Conservation (phyloP, 1,140 invertebrate species). For the Drosophila lowei region DNA sequence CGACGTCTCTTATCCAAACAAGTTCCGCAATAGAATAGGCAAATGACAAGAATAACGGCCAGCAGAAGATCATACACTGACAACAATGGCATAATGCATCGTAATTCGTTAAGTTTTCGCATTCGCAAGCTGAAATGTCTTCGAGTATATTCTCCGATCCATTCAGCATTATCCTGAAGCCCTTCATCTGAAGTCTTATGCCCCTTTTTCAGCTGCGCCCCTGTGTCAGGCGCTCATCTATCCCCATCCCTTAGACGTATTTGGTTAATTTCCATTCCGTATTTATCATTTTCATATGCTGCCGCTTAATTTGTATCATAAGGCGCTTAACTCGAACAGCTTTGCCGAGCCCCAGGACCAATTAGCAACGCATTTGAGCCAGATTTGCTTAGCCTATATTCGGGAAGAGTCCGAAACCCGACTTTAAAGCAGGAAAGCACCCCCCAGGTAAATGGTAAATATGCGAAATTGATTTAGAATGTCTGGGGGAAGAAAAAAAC, state of each 20-base stretch:
- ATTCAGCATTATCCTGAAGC: not conserved
- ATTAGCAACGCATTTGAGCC: slow-evolving; percentile 71
- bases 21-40: no score
- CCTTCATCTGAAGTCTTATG: not conserved
- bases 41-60: no score
- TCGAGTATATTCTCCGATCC: no score
- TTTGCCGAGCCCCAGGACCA: slow-evolving; percentile 28
- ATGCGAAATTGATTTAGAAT: slow-evolving; percentile 46
- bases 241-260: slow-evolving; percentile 6
- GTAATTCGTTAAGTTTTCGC: no score
- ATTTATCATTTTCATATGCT: slow-evolving; percentile 77
- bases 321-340: slow-evolving; percentile 59
- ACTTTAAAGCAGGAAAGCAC: slow-evolving; percentile 30
- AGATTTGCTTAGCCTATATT: slow-evolving; percentile 66
- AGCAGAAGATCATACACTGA: no score
- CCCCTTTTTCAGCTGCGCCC: not conserved
- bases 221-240: not conserved
- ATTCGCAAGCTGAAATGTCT: no score
- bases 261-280: slow-evolving; percentile 52
- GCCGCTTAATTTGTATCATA: slow-evolving; percentile 40
- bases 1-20: no score
- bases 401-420: not conserved
- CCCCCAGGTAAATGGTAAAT: slow-evolving; percentile 51
- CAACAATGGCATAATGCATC: no score
- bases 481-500: slow-evolving; percentile 35